These are phyloP conservation scores for Mus pahari DNA, from an alignment of 2,113 vertebrate genomes.

Conservation along the genomic window DNA sequence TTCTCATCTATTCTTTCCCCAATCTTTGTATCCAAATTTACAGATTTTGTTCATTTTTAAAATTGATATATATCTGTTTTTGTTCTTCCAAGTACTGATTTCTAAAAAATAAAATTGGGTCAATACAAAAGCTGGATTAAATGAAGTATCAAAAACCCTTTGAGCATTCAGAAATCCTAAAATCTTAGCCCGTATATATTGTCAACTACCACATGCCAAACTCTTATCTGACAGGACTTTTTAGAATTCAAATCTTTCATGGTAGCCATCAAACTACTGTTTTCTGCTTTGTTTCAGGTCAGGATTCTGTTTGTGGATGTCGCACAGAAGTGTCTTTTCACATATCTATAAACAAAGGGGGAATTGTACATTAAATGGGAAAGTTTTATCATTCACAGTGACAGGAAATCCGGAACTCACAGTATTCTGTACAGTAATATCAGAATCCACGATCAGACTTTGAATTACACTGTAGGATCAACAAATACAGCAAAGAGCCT, in stretches of 20 bases:
- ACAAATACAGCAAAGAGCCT: conserved; percentile 58
- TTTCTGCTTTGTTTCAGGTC: not conserved
- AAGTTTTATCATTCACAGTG: conserved; percentile 72
- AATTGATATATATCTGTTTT: conserved; percentile 24
- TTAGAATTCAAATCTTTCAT: not conserved
- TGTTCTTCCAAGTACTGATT: conserved; percentile 47
- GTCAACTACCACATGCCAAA: not conserved
- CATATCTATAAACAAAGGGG: conserved; percentile 73
- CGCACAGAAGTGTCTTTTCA: conserved; percentile 69
- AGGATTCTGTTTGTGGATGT: conserved; percentile 16
- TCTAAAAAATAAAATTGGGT: conserved; percentile 66
- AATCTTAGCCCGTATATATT: conserved; percentile 25
- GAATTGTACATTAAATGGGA: conserved; percentile 69
- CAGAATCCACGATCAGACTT: conserved; percentile 75
- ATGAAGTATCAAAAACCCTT: conserved; percentile 24
- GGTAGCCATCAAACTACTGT: not conserved
- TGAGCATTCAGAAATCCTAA: not conserved
- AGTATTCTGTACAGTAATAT: not conserved
- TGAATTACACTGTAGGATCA: conserved; percentile 47
- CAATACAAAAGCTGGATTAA: conserved; percentile 23
- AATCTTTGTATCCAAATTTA: conserved; percentile 35
- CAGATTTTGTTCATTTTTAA: conserved; percentile 27
- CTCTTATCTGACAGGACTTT: not conserved
- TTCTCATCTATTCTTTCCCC: not conserved
- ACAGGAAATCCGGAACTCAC: conserved; percentile 52